These are phyloP conservation scores for Nephrocerus scutellatus DNA, from an alignment of 2,888 invertebrate species.

Conservation along the genomic window DNA sequence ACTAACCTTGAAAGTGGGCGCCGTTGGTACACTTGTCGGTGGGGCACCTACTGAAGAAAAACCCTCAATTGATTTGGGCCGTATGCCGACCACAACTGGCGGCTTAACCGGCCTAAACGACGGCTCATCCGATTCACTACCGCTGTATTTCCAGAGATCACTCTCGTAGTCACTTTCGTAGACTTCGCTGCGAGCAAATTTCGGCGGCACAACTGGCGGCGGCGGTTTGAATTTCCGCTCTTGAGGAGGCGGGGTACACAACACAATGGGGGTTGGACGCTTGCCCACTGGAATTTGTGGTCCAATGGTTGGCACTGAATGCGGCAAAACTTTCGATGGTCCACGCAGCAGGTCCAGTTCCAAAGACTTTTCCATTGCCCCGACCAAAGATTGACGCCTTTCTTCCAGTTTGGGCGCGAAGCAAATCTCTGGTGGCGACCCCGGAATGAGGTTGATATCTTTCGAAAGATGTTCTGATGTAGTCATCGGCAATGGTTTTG, in stretches of 20 bases:
- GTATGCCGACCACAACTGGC: conserved; percentile 44
- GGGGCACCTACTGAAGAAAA: no score
- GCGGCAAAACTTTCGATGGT: conserved; percentile 51
- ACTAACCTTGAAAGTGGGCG: conserved; percentile 44
- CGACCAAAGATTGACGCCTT: conserved; percentile 53
- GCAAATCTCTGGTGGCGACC: conserved; percentile 61
- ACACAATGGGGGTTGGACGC: conserved; percentile 32
- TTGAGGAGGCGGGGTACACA: conserved; percentile 43
- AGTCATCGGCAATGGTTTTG: conserved; percentile 35
- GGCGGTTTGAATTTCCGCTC: conserved; percentile 47
- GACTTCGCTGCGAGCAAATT: conserved; percentile 53
- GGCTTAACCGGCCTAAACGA: conserved; percentile 52
- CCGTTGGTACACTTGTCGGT: no score
- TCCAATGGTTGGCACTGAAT: conserved; percentile 53
- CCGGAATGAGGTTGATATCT: conserved; percentile 56
- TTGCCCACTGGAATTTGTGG: conserved; percentile 47
- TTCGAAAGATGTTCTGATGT: conserved; percentile 46
- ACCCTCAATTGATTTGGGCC: conserved; percentile 54
- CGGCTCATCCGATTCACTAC: conserved; percentile 59
- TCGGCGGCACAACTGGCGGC: conserved; percentile 54
- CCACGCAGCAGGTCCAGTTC: conserved; percentile 51
- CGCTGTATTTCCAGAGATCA: conserved; percentile 60
- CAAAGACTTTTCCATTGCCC: conserved; percentile 53
- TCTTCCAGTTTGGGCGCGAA: conserved; percentile 53
- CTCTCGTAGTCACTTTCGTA: conserved; percentile 64